Evolutionary conservation across 2,888 invertebrate species (phyloP), one percentile per base, ranked within the genome.

Genomic region (Oxycera nigricornis): DNA sequence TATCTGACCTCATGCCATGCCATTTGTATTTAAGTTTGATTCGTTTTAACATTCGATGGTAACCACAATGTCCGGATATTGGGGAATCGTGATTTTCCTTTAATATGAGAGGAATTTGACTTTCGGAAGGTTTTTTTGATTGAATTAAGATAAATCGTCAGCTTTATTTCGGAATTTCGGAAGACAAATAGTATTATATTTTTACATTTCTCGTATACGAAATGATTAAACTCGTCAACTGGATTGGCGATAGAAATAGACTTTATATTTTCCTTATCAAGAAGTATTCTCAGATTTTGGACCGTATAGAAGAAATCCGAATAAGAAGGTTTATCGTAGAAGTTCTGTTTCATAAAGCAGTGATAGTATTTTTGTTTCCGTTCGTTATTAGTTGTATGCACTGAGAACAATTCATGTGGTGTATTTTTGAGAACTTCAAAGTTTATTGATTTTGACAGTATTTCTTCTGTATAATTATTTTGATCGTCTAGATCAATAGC

Each of bases 1-100:
- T 55, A 55, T 55, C 55, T 20, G 55, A 55, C 55, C 17, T 61
- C 61, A 61, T 61, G 20, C 20, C 17, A 14, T 11, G 26, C 61
- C 61, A 61, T n/a, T n/a, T n/a, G n/a, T n/a, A n/a, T n/a, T n/a
- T n/a, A n/a, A n/a, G n/a, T n/a, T n/a, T n/a, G n/a, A n/a, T n/a
- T n/a, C n/a, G n/a, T n/a, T n/a, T n/a, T n/a, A n/a, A n/a, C n/a
- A n/a, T n/a, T n/a, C n/a, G n/a, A n/a, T n/a, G n/a, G n/a, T n/a
- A n/a, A n/a, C n/a, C n/a, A n/a, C n/a, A n/a, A n/a, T n/a, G n/a
- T n/a, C n/a, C n/a, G n/a, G n/a, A n/a, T n/a, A n/a, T n/a, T n/a
- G n/a, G n/a, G n/a, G n/a, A n/a, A n/a, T n/a, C n/a, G n/a, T n/a
- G n/a, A n/a, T n/a, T n/a, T n/a, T n/a, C n/a, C n/a, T n/a, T n/a